Evolutionary conservation across 2,797 vertebrate genomes (phyloP).

Genomic region (Muscicapa striata): DNA sequence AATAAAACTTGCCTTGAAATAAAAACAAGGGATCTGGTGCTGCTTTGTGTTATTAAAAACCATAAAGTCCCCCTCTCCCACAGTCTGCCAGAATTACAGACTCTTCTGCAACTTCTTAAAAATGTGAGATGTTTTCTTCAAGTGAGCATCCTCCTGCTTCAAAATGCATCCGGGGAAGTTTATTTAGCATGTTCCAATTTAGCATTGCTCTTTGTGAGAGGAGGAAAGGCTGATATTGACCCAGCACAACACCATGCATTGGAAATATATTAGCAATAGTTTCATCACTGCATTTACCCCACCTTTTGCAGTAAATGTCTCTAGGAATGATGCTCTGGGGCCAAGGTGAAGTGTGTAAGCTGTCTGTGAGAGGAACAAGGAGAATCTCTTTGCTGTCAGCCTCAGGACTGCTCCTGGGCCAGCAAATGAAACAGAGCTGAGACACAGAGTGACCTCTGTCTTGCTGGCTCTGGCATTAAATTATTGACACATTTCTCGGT

Average conservation of each 20-base stretch:
- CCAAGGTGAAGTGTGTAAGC: background rate
- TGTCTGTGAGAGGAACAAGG: background rate
- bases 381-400: background rate
- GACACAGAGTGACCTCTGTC: background rate
- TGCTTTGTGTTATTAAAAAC: conserved; percentile 37
- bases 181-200: background rate
- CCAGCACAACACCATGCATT: rapidly evolving
- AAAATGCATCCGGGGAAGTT: background rate
- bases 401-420: background rate
- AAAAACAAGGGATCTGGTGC: conserved; percentile 21
- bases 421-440: background rate
- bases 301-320: background rate
- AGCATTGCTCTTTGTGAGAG: background rate
- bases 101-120: conserved; percentile 11
- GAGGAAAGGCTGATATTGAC: background rate
- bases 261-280: background rate
- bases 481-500: background rate
- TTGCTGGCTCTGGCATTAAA: background rate
- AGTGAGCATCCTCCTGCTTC: background rate
- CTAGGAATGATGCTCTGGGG: background rate
- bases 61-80: conserved; percentile 3
- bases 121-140: background rate
- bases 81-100: conserved; percentile 27
- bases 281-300: background rate
- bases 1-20: conserved; percentile 51